A percentile compares a stretch with the other conserved stretches of the same genome.
These are phyloP conservation scores for Salvelinus alpinus DNA, from an alignment of 2,113 vertebrate species.

Conservation along the genomic window DNA sequence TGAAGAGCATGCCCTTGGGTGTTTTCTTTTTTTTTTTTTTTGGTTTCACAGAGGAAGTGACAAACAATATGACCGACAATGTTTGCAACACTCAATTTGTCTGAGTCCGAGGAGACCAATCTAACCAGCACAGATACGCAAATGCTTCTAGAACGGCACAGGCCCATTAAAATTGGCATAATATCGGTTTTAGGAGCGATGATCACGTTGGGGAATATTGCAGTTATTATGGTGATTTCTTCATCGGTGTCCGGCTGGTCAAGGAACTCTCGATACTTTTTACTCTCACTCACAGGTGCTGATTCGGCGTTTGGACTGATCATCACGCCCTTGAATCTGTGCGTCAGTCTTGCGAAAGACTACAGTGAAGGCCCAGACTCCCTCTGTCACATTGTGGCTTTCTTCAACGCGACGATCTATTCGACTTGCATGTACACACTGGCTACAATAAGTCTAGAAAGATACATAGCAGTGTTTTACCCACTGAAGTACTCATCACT, in stretches of 20 bases:
- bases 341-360: constrained; percentile 74
- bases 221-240: constrained; percentile 76
- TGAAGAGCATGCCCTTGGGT: not conserved
- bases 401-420: constrained; percentile 76
- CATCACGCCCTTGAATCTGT: constrained; percentile 83
- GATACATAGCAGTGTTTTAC: constrained; percentile 80
- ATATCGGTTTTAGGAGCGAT: constrained; percentile 74
- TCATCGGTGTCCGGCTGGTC: constrained; percentile 83
- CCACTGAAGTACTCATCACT: constrained; percentile 74
- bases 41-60: too few relatives aligned
- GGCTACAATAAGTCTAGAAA: constrained; percentile 79
- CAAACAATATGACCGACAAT: constrained; percentile 45
- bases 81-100: constrained; percentile 53
- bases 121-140: constrained; percentile 41
- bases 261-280: constrained; percentile 77
- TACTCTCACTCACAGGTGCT: constrained; percentile 80
- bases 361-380: constrained; percentile 66
- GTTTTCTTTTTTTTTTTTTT: constrained; percentile 6
- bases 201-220: constrained; percentile 79
- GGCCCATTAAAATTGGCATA: constrained; percentile 72
- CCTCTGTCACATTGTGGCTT: constrained; percentile 79
- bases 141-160: constrained; percentile 57
- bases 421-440: constrained; percentile 82
- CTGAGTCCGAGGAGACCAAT: constrained; percentile 43
- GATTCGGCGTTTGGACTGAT: constrained; percentile 80